Percentiles rank a stretch among this genome's conserved stretches.
Conservation (phyloP, 2,888 invertebrate genomes). For the Epinotia bilunana region DNA sequence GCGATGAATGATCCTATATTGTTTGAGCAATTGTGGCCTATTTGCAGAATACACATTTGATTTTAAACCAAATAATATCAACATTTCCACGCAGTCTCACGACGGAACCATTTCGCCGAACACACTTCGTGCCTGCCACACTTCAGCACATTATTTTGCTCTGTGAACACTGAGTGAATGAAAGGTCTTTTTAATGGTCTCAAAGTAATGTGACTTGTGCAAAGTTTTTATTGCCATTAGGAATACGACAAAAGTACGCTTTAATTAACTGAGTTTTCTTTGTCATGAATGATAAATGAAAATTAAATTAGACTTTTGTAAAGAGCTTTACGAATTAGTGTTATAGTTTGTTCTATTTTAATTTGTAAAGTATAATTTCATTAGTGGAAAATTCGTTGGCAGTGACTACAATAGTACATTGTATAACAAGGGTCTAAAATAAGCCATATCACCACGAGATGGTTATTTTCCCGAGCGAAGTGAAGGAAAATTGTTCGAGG, state of each 20-base stretch:
- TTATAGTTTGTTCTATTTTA: neutral
- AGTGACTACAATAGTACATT: neutral
- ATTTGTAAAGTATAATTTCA: neutral
- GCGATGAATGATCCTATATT: no score
- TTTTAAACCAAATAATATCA: no score
- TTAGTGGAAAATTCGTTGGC: neutral
- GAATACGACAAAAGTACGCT: constrained; percentile 29
- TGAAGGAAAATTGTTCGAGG: no score
- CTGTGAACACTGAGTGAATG: constrained; percentile 36
- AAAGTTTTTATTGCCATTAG: constrained; percentile 37
- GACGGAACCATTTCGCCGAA: constrained; percentile 13
- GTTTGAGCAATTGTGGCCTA: no score
- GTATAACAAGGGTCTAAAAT: no score
- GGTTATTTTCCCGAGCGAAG: no score
- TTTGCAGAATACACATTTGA: no score
- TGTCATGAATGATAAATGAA: constrained; percentile 16
- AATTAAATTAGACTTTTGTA: constrained; percentile 25
- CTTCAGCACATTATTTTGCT: constrained; percentile 33
- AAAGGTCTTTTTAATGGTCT: constrained; percentile 39
- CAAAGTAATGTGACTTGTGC: constrained; percentile 41
- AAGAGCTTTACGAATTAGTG: neutral
- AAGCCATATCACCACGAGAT: no score
- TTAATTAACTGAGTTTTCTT: constrained; percentile 27
- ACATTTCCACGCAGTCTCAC: no score
- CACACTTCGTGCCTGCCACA: constrained; percentile 15